Percentiles rank a stretch among this genome's conserved stretches.
Conservation (phyloP, 2,888 invertebrate species). For the Hylaea fasciaria region DNA sequence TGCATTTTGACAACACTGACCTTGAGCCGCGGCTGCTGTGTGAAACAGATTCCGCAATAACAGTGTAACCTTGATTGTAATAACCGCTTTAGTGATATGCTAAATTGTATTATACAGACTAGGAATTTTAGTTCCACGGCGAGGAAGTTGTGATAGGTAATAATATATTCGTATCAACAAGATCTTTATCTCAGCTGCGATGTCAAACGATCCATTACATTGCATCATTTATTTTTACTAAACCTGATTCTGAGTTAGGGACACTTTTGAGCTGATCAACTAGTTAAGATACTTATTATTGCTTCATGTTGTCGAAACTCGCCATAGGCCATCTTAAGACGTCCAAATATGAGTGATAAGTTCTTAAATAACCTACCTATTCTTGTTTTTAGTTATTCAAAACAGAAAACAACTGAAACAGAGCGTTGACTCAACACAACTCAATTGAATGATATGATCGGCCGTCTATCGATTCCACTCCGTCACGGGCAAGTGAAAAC, state of each 20-base stretch:
- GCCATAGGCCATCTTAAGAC: too few relatives aligned
- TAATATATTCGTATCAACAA: not conserved
- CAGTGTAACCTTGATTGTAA: slow-evolving; percentile 35
- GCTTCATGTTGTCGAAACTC: too few relatives aligned
- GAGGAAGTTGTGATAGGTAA: slow-evolving; percentile 6
- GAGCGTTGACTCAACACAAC: slow-evolving; percentile 8
- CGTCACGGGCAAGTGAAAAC: slow-evolving; percentile 45
- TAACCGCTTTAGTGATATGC: slow-evolving; percentile 27
- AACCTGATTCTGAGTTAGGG: too few relatives aligned
- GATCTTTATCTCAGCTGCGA: not conserved
- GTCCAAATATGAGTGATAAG: too few relatives aligned
- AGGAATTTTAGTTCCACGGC: slow-evolving; percentile 10
- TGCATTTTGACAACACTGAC: slow-evolving; percentile 49
- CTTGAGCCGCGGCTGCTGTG: slow-evolving; percentile 38
- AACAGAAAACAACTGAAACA: too few relatives aligned
- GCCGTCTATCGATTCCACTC: slow-evolving; percentile 34
- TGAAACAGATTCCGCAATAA: slow-evolving; percentile 36
- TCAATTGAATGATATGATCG: slow-evolving; percentile 23
- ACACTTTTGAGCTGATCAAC: too few relatives aligned
- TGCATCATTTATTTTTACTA: not conserved
- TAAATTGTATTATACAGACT: slow-evolving; percentile 10
- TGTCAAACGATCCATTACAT: too few relatives aligned
- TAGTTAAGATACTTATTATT: too few relatives aligned
- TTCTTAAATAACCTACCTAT: too few relatives aligned
- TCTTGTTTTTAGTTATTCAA: too few relatives aligned